Conservation (phyloP, 2,888 invertebrate species). For the Caenorhabditis drosophilae region DNA sequence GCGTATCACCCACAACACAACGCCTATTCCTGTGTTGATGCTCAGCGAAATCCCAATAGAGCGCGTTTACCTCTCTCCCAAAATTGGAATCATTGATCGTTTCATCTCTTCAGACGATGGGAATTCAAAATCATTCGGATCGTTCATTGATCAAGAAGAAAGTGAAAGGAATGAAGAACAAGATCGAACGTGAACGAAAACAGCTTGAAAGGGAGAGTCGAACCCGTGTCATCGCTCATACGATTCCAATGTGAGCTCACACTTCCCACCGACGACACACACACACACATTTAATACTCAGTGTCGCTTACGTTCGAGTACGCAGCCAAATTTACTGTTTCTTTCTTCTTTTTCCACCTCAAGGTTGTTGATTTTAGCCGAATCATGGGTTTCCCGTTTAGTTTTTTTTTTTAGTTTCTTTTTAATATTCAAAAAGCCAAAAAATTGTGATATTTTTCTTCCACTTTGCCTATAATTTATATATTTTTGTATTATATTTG, state of each 20-base stretch:
- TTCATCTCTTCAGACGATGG: constrained; percentile 70
- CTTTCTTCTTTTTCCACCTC: constrained; percentile 10
- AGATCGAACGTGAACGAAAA: constrained; percentile 73
- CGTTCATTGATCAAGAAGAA: constrained; percentile 73
- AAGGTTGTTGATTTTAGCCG: constrained; percentile 29
- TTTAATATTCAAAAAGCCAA: background rate
- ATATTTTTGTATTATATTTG: background rate
- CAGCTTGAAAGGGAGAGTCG: constrained; percentile 85
- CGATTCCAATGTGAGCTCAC: constrained; percentile 39
- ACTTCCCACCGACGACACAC: background rate
- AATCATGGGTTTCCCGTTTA: constrained; percentile 22
- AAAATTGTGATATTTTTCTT: constrained; percentile 11
- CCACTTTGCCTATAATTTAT: constrained; percentile 5
- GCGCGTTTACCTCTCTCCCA: no score
- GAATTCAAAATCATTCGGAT: constrained; percentile 72
- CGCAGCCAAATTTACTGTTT: background rate
- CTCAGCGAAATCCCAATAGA: no score
- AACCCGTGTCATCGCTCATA: constrained; percentile 42
- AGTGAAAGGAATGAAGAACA: constrained; percentile 72
- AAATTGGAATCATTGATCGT: no score
- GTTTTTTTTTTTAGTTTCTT: background rate
- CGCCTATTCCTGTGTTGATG: no score
- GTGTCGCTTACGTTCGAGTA: background rate
- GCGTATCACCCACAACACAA: no score
- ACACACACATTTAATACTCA: background rate